phyloP scores from a whole-genome alignment of 2,113 vertebrate species.

The Lates calcarifer region DNA sequence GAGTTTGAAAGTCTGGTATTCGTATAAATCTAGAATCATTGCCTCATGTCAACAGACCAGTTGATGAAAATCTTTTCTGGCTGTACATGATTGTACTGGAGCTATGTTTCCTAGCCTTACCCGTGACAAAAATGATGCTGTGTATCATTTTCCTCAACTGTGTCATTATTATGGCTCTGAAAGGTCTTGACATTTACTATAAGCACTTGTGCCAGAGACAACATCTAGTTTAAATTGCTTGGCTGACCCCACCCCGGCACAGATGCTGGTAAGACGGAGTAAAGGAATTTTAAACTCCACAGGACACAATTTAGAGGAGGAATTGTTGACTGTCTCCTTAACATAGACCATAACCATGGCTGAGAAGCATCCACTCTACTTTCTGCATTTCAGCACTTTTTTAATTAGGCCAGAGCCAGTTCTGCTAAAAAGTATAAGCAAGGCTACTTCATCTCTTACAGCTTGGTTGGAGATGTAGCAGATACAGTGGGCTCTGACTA shows the following conservation, averaged over 20 bases:
- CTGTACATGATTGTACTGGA: conserved; percentile 54
- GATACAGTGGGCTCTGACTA: conserved; percentile 25
- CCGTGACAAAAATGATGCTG: conserved; percentile 51
- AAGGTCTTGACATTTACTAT: conserved; percentile 81
- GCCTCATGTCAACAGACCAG: conserved; percentile 57
- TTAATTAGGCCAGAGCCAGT: conserved; percentile 62
- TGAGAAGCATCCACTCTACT: conserved; percentile 24
- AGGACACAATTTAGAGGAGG: conserved; percentile 41
- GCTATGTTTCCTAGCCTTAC: conserved; percentile 44
- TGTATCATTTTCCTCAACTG: conserved; percentile 69
- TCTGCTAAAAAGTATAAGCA: conserved; percentile 41
- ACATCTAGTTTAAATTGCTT: conserved; percentile 61
- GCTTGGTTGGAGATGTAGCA: conserved; percentile 47
- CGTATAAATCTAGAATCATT: conserved; percentile 76
- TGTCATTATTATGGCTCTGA: conserved; percentile 74
- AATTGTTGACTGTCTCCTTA: conserved; percentile 47
- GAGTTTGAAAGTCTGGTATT: conserved; percentile 74
- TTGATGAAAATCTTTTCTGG: conserved; percentile 74
- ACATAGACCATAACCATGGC: conserved; percentile 33
- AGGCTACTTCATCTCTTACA: conserved; percentile 37
- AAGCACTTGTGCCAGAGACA: conserved; percentile 69
- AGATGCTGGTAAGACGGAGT: conserved; percentile 26
- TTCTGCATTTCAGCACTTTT: conserved; percentile 73
- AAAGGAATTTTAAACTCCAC: conserved; percentile 40
- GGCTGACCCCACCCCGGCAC: conserved; percentile 9